phyloP scores from a whole-genome alignment of 2,113 vertebrate species.

The Oenanthe melanoleuca region DNA sequence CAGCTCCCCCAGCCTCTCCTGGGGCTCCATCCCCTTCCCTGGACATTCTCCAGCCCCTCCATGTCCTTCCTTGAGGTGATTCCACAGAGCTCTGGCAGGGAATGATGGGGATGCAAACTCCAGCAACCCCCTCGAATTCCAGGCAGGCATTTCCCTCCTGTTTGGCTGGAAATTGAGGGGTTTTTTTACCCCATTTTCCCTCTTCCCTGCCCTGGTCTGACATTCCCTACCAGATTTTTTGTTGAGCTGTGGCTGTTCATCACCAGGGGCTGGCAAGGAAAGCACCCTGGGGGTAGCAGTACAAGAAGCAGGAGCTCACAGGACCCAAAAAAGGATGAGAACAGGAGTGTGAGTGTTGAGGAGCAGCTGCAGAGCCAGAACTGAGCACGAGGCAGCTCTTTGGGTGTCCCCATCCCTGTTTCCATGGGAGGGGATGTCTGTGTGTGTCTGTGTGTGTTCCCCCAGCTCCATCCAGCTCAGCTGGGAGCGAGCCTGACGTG shows the following conservation, averaged over 20 bases:
- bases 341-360: no score
- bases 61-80: neutral
- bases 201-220: neutral
- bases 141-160: neutral
- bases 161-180: neutral
- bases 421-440: fast-evolving
- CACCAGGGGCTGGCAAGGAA: neutral
- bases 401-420: neutral
- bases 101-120: neutral
- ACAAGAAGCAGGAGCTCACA: neutral
- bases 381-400: fast-evolving
- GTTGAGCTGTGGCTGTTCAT: neutral
- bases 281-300: fast-evolving
- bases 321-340: neutral
- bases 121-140: neutral
- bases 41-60: neutral
- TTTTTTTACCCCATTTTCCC: neutral
- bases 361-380: neutral
- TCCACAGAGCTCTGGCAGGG: neutral
- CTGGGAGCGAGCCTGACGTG: neutral
- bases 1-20: neutral
- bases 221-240: fast-evolving
- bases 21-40: fast-evolving
- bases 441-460: fast-evolving
- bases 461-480: neutral